Evolutionary conservation across 37 sponge, comb jelly and placozoan species (phyloP).

Genomic region (Amphimedon queenslandica): DNA sequence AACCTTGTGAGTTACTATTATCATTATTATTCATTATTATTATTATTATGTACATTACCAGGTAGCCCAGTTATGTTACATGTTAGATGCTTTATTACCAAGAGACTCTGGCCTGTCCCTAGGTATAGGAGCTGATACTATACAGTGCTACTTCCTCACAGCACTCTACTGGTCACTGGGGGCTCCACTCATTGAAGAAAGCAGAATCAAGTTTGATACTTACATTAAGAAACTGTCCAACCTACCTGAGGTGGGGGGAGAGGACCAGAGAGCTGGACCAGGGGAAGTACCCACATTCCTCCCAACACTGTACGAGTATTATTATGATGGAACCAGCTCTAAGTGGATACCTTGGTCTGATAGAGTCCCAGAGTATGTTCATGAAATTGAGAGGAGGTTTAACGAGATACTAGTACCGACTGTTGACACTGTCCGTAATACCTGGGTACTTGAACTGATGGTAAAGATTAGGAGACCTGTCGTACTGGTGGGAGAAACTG

Average conservation of each 20-base stretch:
- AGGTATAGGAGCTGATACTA: conserved; percentile 38
- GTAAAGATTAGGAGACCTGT: conserved; percentile 78
- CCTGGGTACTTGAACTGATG: conserved; percentile 98
- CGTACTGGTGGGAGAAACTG: conserved; percentile 97
- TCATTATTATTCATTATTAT: neutral
- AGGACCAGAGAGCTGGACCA: conserved; percentile 58
- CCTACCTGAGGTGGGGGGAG: conserved; percentile 63
- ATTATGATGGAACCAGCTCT: conserved; percentile 53
- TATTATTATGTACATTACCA: conserved; percentile 2
- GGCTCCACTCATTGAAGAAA: conserved; percentile 86
- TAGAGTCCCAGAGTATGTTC: conserved; percentile 88
- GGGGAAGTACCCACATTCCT: conserved; percentile 83
- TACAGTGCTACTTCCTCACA: conserved; percentile 84
- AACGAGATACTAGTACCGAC: conserved; percentile 98
- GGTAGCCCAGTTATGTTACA: conserved; percentile 78
- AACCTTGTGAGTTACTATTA: conserved; percentile 61
- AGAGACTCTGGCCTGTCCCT: conserved; percentile 37
- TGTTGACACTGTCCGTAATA: conserved; percentile 93
- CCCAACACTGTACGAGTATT: conserved; percentile 93
- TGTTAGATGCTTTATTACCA: conserved; percentile 89
- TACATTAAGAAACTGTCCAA: conserved; percentile 78
- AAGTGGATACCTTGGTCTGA: conserved; percentile 93
- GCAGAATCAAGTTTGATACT: conserved; percentile 86
- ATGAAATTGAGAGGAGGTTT: conserved; percentile 73
- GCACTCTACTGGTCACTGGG: conserved; percentile 95